Evolutionary conservation across 2,113 vertebrate species (phyloP), one percentile per base, ranked within the genome.

Genomic region (Cricetomys ansorgei): DNA sequence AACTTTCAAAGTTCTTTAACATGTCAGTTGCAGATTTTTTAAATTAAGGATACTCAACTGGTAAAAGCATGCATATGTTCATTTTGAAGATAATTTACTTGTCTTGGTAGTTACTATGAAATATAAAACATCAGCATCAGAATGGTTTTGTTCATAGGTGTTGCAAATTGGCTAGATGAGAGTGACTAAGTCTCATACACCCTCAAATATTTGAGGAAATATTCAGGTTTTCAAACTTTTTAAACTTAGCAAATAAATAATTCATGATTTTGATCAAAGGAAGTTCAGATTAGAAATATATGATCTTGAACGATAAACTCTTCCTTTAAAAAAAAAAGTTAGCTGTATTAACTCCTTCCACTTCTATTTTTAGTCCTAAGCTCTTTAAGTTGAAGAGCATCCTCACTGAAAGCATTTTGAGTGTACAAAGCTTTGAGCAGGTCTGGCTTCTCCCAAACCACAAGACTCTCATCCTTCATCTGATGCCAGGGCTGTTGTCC

Each of bases 101-200:
- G 17, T 77, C n/a, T n/a, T n/a, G n/a, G n/a, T 89, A 80, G 12
- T 90, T 97, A 91, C 21, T 77, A 17, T 91, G 85, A 92, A 91
- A 72, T 80, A 37, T 55, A 79, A 55, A 37, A 79, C 31, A 55
- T 79, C 76, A 79, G 21, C 31, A 53, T 12, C 34, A 79, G 37
- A 55, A 79, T 53, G 17, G 31, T 53, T 79, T 79, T 53, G 0
- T 55, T 19, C n/a, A 2, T 55, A 79, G 31, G n/a, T 55, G 50
- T 37, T 55, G 31, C 50, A 79, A 23, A 1, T 79, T 79, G 37
- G 50, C 17, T 55, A 55, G 55, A n/a, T 17, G 76, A 79, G 4
- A n/a, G 25, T 53, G 5, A 53, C 50, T 55, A 55, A 79, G 19
- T 79, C 34, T 79, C 76, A 55, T 79, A 12, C 2, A 55, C 17